Base-by-base conservation (phyloP, 2,888 invertebrate genomes). In the Trilocha varians region DNA sequence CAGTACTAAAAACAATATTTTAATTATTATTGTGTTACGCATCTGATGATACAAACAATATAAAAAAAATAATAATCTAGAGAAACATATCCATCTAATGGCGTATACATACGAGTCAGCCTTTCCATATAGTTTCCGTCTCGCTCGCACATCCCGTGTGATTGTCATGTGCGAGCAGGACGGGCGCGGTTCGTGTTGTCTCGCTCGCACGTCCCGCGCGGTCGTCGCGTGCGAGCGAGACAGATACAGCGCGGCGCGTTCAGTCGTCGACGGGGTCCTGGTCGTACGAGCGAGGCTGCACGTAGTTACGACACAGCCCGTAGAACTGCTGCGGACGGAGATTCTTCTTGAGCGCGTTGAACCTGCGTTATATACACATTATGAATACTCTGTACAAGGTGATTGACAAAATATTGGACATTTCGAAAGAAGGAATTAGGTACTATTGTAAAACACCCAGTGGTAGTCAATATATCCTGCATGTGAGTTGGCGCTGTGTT, bases 301-400 rank as follows among this genome's bases (percentile, higher is more conserved):
- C 71, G 62, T 67, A 64, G 70, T 80, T 78, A 54, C 85, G 79
- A 50, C 78, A 73, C 50, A 87, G 65, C 0, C 74, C 85, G 72
- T 58, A 86, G 74, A 86, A 86, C 46, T 52, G 64, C 50, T 57
- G 57, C 55, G 86, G 86, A 1, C 77, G 70, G 41, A 83, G 66
- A 41, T 46, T 55, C 47, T 67, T 65, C 45, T 61, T 61, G 50
- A 47, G 34, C 39, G 85, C 83, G 49, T 70, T 71, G 65, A 83
- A 85, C 57, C 83, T 84, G 56, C 13, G 32, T 16, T 16, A 11
- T 2, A 32, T 32, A 47, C 16, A 15, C n/a, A n/a, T n/a, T n/a
- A n/a, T n/a, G n/a, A n/a, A n/a, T n/a, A n/a, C n/a, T n/a, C n/a
- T n/a, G n/a, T n/a, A n/a, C n/a, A n/a, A n/a, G n/a, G n/a, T n/a